These are phyloP conservation scores for Nannospalax galili DNA, from an alignment of 2,113 vertebrate genomes.

Conservation along the genomic window DNA sequence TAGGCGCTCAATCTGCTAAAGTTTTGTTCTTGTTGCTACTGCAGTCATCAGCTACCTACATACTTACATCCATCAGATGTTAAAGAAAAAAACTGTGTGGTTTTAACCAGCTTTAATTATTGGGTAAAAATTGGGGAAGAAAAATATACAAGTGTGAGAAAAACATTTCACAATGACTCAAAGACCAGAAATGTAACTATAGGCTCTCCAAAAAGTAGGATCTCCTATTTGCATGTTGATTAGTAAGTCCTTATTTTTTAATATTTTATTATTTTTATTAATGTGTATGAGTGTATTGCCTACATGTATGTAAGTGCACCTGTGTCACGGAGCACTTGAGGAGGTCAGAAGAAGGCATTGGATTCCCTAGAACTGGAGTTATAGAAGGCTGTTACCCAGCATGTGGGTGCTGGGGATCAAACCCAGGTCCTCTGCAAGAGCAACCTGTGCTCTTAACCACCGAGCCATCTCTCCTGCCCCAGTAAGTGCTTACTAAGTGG, in stretches of 20 bases:
- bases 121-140: constrained; percentile 19
- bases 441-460: too few species aligned
- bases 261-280: too few species aligned
- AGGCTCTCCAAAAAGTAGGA: neutral
- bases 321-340: too few species aligned
- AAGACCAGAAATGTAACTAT: constrained; percentile 44
- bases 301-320: too few species aligned
- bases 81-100: neutral
- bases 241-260: too few species aligned
- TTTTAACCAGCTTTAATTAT: neutral
- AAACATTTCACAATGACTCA: constrained; percentile 26
- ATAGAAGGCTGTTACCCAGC: too few species aligned
- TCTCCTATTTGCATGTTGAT: constrained; percentile 52
- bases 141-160: constrained; percentile 32
- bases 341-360: too few species aligned
- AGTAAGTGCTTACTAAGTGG: neutral
- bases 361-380: too few species aligned
- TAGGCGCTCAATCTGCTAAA: neutral
- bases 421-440: too few species aligned
- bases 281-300: too few species aligned
- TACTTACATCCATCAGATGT: neutral
- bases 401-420: too few species aligned
- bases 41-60: neutral
- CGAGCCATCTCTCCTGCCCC: too few species aligned
- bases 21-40: neutral